Conservation (phyloP, 1,140 invertebrate species). For the Rhopalosiphum maidis region DNA sequence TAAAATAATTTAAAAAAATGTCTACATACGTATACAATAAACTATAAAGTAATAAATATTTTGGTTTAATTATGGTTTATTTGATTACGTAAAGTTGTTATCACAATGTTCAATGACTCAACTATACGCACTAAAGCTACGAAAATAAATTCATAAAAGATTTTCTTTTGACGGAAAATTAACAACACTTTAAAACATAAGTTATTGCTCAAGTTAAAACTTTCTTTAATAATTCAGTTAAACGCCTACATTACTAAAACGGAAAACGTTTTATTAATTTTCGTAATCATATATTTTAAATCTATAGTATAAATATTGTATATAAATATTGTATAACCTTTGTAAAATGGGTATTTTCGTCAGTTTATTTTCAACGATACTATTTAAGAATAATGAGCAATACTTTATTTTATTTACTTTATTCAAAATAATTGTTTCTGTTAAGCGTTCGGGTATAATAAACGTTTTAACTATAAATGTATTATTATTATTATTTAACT, state of each 20-base stretch:
- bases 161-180: neutral
- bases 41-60: neutral
- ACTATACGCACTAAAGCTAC: neutral
- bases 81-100: neutral
- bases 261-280: constrained; percentile 15
- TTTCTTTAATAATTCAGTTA: neutral
- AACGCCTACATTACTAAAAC: neutral
- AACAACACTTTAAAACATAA: neutral
- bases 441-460: neutral
- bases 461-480: neutral
- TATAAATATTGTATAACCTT: neutral
- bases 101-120: neutral
- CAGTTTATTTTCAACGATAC: neutral
- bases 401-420: neutral
- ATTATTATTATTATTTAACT: neutral
- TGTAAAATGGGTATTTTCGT: neutral
- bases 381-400: neutral
- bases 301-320: neutral
- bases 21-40: neutral
- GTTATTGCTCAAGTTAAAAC: neutral
- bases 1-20: neutral
- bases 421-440: neutral
- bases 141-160: neutral
- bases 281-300: neutral
- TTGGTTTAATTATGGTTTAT: neutral